Evolutionary conservation across 2,888 invertebrate species (phyloP).

Genomic region (Antheraea yamamai): DNA sequence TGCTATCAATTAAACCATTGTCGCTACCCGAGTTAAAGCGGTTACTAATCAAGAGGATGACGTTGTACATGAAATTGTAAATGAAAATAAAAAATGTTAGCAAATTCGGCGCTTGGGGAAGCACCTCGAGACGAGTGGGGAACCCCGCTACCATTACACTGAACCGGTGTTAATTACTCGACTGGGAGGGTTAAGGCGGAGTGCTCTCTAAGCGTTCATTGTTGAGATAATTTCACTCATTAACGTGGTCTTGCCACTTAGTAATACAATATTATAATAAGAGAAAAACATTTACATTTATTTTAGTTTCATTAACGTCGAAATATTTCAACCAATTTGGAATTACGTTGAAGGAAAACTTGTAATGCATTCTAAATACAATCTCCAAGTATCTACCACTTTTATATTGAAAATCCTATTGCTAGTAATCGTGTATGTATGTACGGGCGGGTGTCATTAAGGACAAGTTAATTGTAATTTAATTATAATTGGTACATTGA

Average conservation of each 20-base stretch:
- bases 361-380: background rate
- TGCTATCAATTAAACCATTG: too few species aligned
- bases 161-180: conserved; percentile 6
- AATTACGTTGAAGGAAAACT: background rate
- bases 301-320: background rate
- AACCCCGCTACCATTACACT: background rate
- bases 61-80: background rate
- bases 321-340: background rate
- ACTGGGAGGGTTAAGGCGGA: conserved; percentile 2
- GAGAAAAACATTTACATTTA: conserved; percentile 1
- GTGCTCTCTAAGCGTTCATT: background rate
- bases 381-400: too few species aligned
- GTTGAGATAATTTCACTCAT: conserved; percentile 9
- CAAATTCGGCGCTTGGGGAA: background rate
- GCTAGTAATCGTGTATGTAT: too few species aligned
- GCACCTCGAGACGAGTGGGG: background rate
- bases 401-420: too few species aligned
- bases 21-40: background rate
- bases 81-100: background rate
- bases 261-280: conserved; percentile 5
- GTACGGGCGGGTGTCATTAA: too few species aligned
- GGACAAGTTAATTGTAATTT: too few species aligned
- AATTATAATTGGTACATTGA: too few species aligned
- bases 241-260: conserved; percentile 5
- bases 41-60: background rate